Evolutionary conservation across 1,140 invertebrate genomes (phyloP).

Genomic region (Drosophila lowei): DNA sequence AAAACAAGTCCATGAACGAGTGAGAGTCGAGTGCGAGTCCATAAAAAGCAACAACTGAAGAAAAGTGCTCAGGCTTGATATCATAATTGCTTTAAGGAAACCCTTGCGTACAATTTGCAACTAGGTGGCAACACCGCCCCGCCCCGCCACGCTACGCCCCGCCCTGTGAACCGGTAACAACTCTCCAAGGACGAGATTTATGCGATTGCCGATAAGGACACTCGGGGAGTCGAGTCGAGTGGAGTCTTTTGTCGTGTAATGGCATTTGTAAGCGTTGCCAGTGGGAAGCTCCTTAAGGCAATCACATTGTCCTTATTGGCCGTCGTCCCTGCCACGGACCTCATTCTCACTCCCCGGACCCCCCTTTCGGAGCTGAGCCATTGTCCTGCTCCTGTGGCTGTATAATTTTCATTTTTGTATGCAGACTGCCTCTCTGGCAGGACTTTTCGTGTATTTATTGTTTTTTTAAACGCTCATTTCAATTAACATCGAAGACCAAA

Average conservation of each 20-base stretch:
- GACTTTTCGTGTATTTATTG: constrained; percentile 60
- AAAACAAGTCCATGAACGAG: constrained; percentile 24
- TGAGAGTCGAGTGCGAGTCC: constrained; percentile 44
- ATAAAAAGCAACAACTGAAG: constrained; percentile 44
- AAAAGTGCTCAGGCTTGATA: constrained; percentile 47
- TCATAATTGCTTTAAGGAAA: constrained; percentile 70
- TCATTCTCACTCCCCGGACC: not conserved
- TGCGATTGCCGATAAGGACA: constrained; percentile 71
- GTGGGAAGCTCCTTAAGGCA: constrained; percentile 43
- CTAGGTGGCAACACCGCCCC: constrained; percentile 66
- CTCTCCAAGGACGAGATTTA: constrained; percentile 78
- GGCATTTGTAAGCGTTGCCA: constrained; percentile 66
- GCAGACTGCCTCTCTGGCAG: constrained; percentile 4
- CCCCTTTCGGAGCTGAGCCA: not conserved
- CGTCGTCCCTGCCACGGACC: constrained; percentile 16
- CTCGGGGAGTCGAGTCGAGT: constrained; percentile 31
- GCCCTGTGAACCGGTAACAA: constrained; percentile 67
- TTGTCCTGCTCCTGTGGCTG: constrained; percentile 28
- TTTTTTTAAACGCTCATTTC: constrained; percentile 70
- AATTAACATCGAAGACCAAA: constrained; percentile 59
- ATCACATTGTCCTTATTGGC: constrained; percentile 58
- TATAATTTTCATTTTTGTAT: constrained; percentile 24
- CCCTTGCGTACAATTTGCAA: constrained; percentile 77
- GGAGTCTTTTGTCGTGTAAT: constrained; percentile 62
- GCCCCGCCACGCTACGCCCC: not conserved